These are phyloP conservation scores for Drosophila putrida DNA, from an alignment of 2,888 invertebrate species.

Conservation along the genomic window DNA sequence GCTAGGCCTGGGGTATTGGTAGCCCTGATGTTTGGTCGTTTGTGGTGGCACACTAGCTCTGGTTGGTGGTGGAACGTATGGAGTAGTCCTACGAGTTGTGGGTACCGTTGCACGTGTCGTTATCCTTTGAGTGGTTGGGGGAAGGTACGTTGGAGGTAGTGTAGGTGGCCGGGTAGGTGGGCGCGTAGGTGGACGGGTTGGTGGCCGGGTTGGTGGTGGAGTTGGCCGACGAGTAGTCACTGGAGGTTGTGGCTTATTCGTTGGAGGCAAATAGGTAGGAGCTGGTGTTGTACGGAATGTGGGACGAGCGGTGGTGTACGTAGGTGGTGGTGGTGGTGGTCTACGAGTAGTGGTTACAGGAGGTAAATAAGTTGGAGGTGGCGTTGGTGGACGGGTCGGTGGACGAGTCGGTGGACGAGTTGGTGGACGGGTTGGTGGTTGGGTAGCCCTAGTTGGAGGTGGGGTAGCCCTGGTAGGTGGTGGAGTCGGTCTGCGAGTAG, in stretches of 20 bases:
- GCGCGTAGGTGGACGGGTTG: conserved; percentile 38
- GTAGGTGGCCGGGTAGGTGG: conserved; percentile 34
- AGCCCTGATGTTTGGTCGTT: conserved; percentile 74
- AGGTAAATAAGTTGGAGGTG: conserved; percentile 10
- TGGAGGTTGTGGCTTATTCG: conserved; percentile 30
- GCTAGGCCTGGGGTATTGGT: conserved; percentile 80
- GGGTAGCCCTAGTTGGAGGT: conserved; percentile 46
- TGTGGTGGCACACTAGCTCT: conserved; percentile 56
- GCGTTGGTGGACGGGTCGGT: conserved; percentile 51
- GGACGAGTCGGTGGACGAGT: conserved; percentile 54
- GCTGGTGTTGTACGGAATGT: conserved; percentile 20
- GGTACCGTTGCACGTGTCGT: conserved; percentile 40
- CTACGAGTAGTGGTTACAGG: neutral
- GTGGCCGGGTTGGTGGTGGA: conserved; percentile 24
- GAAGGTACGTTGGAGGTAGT: conserved; percentile 39
- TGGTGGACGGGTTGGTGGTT: conserved; percentile 44
- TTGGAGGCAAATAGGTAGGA: conserved; percentile 47
- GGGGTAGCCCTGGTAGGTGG: conserved; percentile 46
- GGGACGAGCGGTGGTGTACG: neutral
- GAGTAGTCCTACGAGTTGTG: conserved; percentile 56
- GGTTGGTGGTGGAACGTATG: conserved; percentile 65
- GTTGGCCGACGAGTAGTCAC: conserved; percentile 47
- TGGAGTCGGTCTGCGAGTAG: conserved; percentile 31
- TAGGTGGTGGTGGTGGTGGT: neutral
- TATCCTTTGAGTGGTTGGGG: conserved; percentile 40